Base-by-base conservation (phyloP, 2,888 invertebrate genomes). In the Athalia cordata region DNA sequence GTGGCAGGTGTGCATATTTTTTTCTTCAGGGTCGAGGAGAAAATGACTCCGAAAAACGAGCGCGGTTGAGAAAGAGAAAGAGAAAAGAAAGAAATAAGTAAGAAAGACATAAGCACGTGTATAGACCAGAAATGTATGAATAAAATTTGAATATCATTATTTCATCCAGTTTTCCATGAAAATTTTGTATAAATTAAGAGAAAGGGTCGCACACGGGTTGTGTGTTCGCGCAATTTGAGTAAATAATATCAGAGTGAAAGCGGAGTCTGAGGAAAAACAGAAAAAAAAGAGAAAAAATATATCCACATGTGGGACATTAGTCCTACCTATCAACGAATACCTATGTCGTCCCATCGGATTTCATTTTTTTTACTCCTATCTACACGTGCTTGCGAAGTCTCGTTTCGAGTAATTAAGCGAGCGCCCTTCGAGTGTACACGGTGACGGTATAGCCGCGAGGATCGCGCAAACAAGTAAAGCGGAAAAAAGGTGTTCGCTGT, bases 81-180 rank as follows among this genome's bases (percentile, higher is more conserved):
- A 68, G 68, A 5, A 45, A 29, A 29, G 29, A 29, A 29, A 29
- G 29, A 29, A 29, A 29, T 29, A 29, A 29, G 55, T n/a, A 49
- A 59, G 77, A 70, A 57, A 72, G 47, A 55, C 74, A 15, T 52
- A 13, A n/a, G n/a, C 43, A 45, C 62, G 77, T 79, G 78, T 79
- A 79, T 68, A 75, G 45, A 50, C 47, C 43, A 15, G 67, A 66
- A 77, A 62, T 13, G 50, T 66, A 45, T 15, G 81, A 79, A 79
- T 81, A 78, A 83, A 81, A 83, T 83, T 81, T 81, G 77, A 80
- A 79, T 79, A 65, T 43, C 67, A 79, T 81, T 67, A 29, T 29
- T 80, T 77, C 76, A 64, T 75, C 62, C 57, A 6, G 43, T 43
- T 72, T 72, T 13, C 47, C 59, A 47, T 47, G 11, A 59, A 59